Evolutionary conservation across 1,140 invertebrate genomes (phyloP).

Genomic region (Daktulosphaira vitifoliae): DNA sequence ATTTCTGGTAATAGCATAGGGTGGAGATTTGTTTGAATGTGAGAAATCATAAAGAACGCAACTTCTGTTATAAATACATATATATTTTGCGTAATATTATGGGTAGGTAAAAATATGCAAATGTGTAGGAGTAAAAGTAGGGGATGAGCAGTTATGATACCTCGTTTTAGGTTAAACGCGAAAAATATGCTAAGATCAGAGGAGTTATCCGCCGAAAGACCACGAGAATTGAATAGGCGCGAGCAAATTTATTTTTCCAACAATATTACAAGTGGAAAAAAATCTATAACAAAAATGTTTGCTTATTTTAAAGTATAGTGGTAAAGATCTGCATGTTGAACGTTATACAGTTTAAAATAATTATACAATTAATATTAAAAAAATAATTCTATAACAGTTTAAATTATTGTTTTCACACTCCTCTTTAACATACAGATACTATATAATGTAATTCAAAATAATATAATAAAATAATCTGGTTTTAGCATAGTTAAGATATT

Average conservation of each 20-base stretch:
- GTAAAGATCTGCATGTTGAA: no score
- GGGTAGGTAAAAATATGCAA: slow-evolving; percentile 14
- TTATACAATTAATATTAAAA: no score
- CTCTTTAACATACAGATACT: no score
- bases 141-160: slow-evolving; percentile 16
- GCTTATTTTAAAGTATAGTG: no score
- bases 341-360: no score
- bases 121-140: no score
- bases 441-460: no score
- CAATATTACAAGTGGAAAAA: slow-evolving; percentile 17
- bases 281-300: not conserved
- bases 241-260: not conserved
- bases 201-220: slow-evolving; percentile 12
- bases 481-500: no score
- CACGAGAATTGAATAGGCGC: slow-evolving; percentile 26
- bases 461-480: no score
- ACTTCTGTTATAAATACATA: not conserved
- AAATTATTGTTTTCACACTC: no score
- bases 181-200: slow-evolving; percentile 32
- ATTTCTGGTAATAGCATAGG: not conserved
- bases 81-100: not conserved
- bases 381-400: no score
- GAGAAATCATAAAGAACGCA: slow-evolving; percentile 28
- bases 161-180: slow-evolving; percentile 32
- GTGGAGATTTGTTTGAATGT: slow-evolving; percentile 15